Evolutionary conservation across 2,797 vertebrate genomes (phyloP).

Genomic region (Cygnus olor): DNA sequence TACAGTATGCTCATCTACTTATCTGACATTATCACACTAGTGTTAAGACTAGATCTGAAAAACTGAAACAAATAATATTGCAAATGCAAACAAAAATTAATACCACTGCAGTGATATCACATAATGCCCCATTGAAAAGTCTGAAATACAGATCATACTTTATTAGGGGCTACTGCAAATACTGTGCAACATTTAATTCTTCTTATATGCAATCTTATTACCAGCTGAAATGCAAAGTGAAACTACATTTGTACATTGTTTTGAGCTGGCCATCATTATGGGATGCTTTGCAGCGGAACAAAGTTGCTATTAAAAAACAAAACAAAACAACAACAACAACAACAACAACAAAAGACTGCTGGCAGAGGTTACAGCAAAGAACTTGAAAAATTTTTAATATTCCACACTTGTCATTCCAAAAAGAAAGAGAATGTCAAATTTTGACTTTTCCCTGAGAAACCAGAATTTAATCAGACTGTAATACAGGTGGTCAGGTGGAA

Average conservation of each 20-base stretch:
- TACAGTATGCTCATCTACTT: not conserved
- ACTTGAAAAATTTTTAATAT: not conserved
- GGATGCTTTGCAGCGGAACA: not conserved
- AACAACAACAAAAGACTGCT: not conserved
- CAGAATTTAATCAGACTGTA: not conserved
- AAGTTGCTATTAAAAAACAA: not conserved
- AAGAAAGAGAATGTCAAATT: not conserved
- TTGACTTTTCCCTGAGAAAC: not conserved
- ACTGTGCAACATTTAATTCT: not conserved
- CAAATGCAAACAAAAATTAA: not conserved
- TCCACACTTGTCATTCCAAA: not conserved
- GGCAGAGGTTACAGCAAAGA: not conserved
- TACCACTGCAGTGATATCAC: not conserved
- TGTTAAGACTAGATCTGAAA: not conserved
- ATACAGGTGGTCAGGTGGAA: not conserved
- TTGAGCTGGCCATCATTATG: not conserved
- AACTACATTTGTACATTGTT: not conserved
- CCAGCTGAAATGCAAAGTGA: not conserved
- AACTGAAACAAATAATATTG: not conserved
- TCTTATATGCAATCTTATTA: not conserved
- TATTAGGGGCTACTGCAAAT: not conserved
- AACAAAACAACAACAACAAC: no score
- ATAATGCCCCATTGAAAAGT: fast-evolving
- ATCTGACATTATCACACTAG: not conserved
- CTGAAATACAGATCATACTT: not conserved